These are phyloP conservation scores for Physeter macrocephalus DNA, from an alignment of 2,113 vertebrate species.

Conservation along the genomic window DNA sequence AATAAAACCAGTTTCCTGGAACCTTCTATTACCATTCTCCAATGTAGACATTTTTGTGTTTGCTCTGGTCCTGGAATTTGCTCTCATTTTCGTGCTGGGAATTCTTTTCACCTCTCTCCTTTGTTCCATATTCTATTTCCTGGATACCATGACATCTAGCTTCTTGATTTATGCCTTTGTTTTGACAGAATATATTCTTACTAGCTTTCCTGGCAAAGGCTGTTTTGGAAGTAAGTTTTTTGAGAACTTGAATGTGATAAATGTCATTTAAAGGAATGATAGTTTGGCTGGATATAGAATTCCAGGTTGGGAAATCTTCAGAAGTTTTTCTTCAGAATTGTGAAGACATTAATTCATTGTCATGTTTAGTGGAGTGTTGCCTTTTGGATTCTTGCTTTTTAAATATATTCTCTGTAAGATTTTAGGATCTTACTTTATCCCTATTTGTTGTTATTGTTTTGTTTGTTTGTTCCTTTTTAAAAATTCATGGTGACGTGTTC, in stretches of 20 bases:
- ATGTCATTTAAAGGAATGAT: not conserved
- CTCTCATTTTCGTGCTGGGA: not conserved
- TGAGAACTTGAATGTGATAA: not conserved
- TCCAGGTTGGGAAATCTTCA: not conserved
- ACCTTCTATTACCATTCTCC: not conserved
- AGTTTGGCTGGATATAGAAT: not conserved
- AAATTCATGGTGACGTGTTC: not conserved
- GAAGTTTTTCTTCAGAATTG: not conserved
- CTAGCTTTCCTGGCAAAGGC: not conserved
- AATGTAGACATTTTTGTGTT: not conserved
- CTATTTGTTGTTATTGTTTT: not conserved
- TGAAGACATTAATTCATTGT: not conserved
- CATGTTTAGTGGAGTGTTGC: not conserved
- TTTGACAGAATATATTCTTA: not conserved
- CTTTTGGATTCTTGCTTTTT: not conserved
- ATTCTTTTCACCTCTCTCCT: not conserved
- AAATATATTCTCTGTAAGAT: not conserved
- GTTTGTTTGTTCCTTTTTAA: not conserved
- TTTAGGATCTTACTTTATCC: not conserved
- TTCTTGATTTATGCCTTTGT: not conserved
- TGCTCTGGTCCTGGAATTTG: not conserved
- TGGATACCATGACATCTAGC: not conserved
- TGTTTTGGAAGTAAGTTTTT: not conserved
- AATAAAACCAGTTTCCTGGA: not conserved
- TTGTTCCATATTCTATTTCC: not conserved